Evolutionary conservation across 1,140 invertebrate species (phyloP), one percentile per base, ranked within the genome.

Genomic region (Cecropterus lyciades): DNA sequence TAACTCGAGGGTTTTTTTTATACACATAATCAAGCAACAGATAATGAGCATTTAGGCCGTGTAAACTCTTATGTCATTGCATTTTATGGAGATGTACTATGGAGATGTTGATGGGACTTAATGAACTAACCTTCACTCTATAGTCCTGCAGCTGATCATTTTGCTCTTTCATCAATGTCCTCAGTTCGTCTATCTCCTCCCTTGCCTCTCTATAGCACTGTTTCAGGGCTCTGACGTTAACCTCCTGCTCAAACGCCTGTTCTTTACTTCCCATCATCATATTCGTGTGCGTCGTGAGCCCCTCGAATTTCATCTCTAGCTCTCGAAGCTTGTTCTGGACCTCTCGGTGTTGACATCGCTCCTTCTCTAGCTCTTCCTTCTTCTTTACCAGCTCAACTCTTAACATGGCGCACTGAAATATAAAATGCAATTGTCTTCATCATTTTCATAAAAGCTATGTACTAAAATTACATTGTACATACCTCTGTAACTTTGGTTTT

Each of bases 141-240:
- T 96, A 96, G 67, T 96, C 95, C 60, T 96, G 95, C 3, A 96
- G 73, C 83, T 96, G 95, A 11, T 92, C 85, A 6, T 95, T 94
- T 75, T 96, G 95, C 76, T 96, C 95, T 63, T 95, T 94, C 80
- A 96, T 94, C 13, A 95, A 82, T 8, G 92, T 92, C 64, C 95
- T 93, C 42, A 95, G 82, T 79, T 96, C 96, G 27, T 96, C 94
- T 9, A 95, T 84, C 73, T 96, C 95, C 48, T 95, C 95, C 69
- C 95, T 93, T 0, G 93, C 92, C 75, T 95, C 95, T 8, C 94
- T 80, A 72, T 94, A 95, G 71, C 95, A 93, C 79, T 95, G 94
- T 72, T 95, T 95, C 0, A 94, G 82, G 0, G 95, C 91, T 10
- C 92, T 84, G 8, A 95, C 76, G 53, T 94, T 93, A 68, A 95